Evolutionary conservation across 2,888 invertebrate genomes (phyloP).

Genomic region (Coleophora flavipennella): DNA sequence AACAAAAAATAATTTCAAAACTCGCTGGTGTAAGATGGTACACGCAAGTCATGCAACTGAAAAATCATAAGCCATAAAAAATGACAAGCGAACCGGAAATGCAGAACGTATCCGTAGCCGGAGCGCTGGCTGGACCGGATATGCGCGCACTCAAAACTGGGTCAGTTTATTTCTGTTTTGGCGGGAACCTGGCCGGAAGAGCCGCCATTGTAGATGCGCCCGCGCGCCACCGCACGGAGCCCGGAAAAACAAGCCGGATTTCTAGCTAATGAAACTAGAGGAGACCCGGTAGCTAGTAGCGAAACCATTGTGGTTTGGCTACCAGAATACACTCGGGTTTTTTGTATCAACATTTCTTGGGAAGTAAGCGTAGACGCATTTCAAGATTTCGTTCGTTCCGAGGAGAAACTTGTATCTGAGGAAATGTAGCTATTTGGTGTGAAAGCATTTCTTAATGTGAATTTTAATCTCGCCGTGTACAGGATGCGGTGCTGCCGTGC

Average conservation of each 20-base stretch:
- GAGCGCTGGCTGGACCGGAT: constrained; percentile 51
- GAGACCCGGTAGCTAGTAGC: constrained; percentile 34
- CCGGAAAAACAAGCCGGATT: constrained; percentile 68
- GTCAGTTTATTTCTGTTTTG: constrained; percentile 72
- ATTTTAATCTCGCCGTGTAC: constrained; percentile 22
- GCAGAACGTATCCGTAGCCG: constrained; percentile 46
- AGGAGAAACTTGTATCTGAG: constrained; percentile 32
- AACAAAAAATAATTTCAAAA: too few relatives aligned
- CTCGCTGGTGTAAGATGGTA: too few relatives aligned
- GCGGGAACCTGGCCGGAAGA: constrained; percentile 71
- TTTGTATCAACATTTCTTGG: constrained; percentile 33
- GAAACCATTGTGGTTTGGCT: constrained; percentile 31
- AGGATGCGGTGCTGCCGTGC: constrained; percentile 26
- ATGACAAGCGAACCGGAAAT: constrained; percentile 67
- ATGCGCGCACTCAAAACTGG: constrained; percentile 59
- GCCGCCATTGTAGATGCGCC: constrained; percentile 66
- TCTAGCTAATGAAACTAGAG: constrained; percentile 66
- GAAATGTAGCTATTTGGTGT: constrained; percentile 40
- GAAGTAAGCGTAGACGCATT: constrained; percentile 44
- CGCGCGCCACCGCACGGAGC: constrained; percentile 42
- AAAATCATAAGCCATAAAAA: constrained; percentile 63
- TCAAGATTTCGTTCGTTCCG: constrained; percentile 32
- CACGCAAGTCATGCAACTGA: constrained; percentile 9
- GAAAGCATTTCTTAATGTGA: constrained; percentile 27
- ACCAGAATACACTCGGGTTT: constrained; percentile 25